Conservation (phyloP, 2,888 invertebrate genomes). For the Diarsia dahlii region DNA sequence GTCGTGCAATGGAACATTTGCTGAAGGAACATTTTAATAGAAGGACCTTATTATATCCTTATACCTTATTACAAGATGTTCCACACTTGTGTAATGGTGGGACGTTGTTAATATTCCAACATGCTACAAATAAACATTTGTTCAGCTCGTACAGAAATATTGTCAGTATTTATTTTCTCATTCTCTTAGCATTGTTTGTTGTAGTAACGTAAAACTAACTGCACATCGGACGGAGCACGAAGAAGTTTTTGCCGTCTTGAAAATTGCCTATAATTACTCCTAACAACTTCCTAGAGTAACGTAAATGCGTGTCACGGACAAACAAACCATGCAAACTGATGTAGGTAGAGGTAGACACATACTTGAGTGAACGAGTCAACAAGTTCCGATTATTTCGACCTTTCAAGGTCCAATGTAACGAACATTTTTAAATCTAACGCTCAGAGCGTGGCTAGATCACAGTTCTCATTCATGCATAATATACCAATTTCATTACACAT, state of each 20-base stretch:
- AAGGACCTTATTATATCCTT: constrained; percentile 46
- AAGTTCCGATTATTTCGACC: constrained; percentile 30
- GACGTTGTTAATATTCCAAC: constrained; percentile 40
- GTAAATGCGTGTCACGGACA: constrained; percentile 71
- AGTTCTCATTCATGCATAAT: constrained; percentile 32
- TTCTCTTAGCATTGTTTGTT: constrained; percentile 24
- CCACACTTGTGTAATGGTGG: constrained; percentile 35
- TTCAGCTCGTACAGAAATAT: constrained; percentile 18
- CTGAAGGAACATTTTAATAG: constrained; percentile 63
- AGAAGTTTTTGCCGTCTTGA: constrained; percentile 75
- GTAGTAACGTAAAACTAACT: constrained; percentile 69
- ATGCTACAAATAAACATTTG: constrained; percentile 37
- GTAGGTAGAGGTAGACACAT: constrained; percentile 48
- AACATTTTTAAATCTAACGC: constrained; percentile 29
- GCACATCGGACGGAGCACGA: constrained; percentile 66
- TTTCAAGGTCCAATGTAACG: constrained; percentile 45
- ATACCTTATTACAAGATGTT: constrained; percentile 49
- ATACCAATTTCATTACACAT: constrained; percentile 18
- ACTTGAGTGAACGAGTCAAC: constrained; percentile 52
- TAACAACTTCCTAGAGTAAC: constrained; percentile 79
- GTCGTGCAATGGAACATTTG: constrained; percentile 52
- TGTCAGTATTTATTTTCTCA: constrained; percentile 18
- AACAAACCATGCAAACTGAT: constrained; percentile 48
- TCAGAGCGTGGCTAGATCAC: constrained; percentile 13
- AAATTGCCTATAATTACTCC: constrained; percentile 80